These are phyloP conservation scores for Theretra japonica DNA, from an alignment of 2,888 invertebrate species.

Conservation along the genomic window DNA sequence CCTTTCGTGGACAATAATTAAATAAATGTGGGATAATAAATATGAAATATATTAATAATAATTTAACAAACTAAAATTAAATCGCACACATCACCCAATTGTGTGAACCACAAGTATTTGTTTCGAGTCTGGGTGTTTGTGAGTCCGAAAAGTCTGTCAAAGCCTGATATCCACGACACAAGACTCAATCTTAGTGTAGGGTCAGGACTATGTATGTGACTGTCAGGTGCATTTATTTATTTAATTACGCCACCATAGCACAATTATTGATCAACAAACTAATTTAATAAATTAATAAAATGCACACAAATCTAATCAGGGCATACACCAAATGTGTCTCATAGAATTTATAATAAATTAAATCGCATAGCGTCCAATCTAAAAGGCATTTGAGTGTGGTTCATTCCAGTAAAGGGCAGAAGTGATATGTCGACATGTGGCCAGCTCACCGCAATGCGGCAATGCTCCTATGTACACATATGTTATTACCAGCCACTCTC, in stretches of 20 bases:
- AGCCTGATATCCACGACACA: no score
- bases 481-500: slow-evolving; percentile 68
- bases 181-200: no score
- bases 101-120: no score
- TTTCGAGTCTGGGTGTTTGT: no score
- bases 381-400: slow-evolving; percentile 59
- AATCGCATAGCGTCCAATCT: slow-evolving; percentile 45
- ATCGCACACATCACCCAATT: not conserved
- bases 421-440: slow-evolving; percentile 79
- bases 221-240: no score
- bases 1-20: no score
- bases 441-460: slow-evolving; percentile 81
- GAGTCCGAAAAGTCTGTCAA: no score
- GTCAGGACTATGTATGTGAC: no score
- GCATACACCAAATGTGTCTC: slow-evolving; percentile 26
- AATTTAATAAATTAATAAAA: slow-evolving; percentile 23
- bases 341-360: slow-evolving; percentile 40
- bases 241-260: not conserved
- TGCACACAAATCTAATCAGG: slow-evolving; percentile 27
- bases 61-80: not conserved
- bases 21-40: no score
- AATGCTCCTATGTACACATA: slow-evolving; percentile 77
- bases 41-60: no score
- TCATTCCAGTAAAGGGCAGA: slow-evolving; percentile 72
- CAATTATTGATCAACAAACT: not conserved